Conservation (phyloP, 2,113 vertebrate species). For the Calyptommatus sinebrachiatus region DNA sequence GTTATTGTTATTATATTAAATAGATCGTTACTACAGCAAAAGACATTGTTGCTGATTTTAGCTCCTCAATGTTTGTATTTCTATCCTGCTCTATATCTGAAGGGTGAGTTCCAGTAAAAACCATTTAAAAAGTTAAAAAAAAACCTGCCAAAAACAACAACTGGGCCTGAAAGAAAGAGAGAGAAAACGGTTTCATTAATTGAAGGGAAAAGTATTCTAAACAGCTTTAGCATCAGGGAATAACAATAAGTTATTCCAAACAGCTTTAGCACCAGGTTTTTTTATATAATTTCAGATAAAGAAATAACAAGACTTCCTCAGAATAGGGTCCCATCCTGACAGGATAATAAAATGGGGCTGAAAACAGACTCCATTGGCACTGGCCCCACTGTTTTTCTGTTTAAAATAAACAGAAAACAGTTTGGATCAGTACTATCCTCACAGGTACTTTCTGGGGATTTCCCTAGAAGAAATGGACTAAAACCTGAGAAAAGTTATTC, state of each 20-base stretch:
- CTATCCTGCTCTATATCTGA: no score
- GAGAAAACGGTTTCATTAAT: no score
- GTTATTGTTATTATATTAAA: background rate
- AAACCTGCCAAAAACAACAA: no score
- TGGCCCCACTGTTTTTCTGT: no score
- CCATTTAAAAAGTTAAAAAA: no score
- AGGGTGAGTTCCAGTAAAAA: no score
- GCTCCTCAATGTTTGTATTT: background rate
- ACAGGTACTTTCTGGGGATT: no score
- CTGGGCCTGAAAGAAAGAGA: no score
- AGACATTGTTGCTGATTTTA: background rate
- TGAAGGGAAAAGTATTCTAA: background rate
- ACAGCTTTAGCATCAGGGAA: constrained; percentile 8
- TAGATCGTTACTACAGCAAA: background rate
- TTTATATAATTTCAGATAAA: background rate
- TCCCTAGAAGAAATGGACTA: no score
- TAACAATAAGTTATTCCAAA: background rate
- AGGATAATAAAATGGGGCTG: background rate
- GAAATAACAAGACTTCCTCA: background rate
- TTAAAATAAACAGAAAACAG: no score
- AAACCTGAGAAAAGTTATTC: background rate
- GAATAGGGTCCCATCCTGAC: background rate
- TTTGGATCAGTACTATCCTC: no score
- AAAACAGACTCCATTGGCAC: no score
- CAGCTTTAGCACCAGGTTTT: constrained; percentile 11